Evolutionary conservation across 2,888 invertebrate genomes (phyloP), one percentile per base, ranked within the genome.

Genomic region (Sphaerophoria rueppellii): DNA sequence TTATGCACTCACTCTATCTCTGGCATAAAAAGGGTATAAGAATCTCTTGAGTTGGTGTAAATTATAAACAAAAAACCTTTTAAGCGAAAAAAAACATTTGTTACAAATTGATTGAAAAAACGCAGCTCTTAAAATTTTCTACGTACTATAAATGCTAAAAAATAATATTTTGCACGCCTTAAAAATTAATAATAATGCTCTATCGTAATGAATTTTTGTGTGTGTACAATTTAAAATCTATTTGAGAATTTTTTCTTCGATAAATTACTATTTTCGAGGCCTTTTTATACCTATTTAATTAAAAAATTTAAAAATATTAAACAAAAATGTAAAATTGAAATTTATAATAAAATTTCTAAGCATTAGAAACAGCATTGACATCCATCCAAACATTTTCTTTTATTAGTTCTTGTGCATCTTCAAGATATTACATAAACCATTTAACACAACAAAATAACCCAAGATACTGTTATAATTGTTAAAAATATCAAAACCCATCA

Each of bases 141-240:
- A 65, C 32, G n/a, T 65, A 69, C 52, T 50, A 50, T 34, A 54
- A 32, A 32, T 2, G 69, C 61, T 54, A 40, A 24, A 24, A 24
- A 24, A 24, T n/a, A 82, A 82, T 87, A 86, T 86, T 86, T 85
- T 65, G 70, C 80, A 83, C 71, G 86, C 82, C 85, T 88, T 87
- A 54, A 82, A 76, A 76, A 58, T 70, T 75, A 50, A 79, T 40
- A 67, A 73, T 58, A 72, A 58, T 54, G 73, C 46, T 40, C 40
- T 63, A 63, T 65, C 14, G 37, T 11, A 11, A 43, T 4, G 9
- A 37, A 48, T 50, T 50, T 65, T 35, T 65, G 16, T 65, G 48
- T 61, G 46, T 61, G 46, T 61, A 61, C 46, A 50, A 50, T 50
- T 72, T 46, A 74, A 60, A 54, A 60, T 82, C 61, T 87, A 77